Evolutionary conservation across 2,888 invertebrate species (phyloP).

Genomic region (Oscheius sp.): DNA sequence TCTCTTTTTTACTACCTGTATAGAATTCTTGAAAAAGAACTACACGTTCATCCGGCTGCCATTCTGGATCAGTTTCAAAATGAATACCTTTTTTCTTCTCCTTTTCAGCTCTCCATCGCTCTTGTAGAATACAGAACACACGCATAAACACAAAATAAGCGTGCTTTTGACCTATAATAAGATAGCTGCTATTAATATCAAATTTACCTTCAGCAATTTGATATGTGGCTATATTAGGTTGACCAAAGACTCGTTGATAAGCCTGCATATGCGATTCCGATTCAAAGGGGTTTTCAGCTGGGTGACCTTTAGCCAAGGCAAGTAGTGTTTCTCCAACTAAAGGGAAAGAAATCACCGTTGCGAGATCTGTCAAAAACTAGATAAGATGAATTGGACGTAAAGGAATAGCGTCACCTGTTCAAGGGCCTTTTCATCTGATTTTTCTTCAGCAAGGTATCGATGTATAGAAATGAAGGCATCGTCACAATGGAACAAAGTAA

Average conservation of each 20-base stretch:
- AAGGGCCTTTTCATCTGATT: slow-evolving; percentile 33
- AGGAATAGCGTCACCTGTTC: slow-evolving; percentile 33
- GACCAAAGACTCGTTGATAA: slow-evolving; percentile 30
- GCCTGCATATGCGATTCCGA: neutral
- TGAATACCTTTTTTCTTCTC: slow-evolving; percentile 54
- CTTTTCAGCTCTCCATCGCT: slow-evolving; percentile 54
- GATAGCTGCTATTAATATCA: neutral
- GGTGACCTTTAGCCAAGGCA: slow-evolving; percentile 25
- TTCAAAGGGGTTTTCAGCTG: slow-evolving; percentile 17
- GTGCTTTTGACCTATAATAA: slow-evolving; percentile 52
- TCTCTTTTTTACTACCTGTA: neutral
- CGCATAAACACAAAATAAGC: slow-evolving; percentile 61
- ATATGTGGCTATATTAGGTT: slow-evolving; percentile 32
- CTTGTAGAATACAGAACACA: slow-evolving; percentile 54
- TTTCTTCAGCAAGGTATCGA: slow-evolving; percentile 53
- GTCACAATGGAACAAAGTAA: slow-evolving; percentile 59
- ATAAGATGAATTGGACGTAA: slow-evolving; percentile 3
- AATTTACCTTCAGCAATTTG: slow-evolving; percentile 24
- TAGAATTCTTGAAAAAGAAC: slow-evolving; percentile 64
- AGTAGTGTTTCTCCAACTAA: slow-evolving; percentile 32
- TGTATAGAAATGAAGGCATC: slow-evolving; percentile 64
- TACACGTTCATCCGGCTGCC: slow-evolving; percentile 68
- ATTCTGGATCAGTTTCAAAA: slow-evolving; percentile 68
- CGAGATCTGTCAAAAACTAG: slow-evolving; percentile 40
- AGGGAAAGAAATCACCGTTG: slow-evolving; percentile 30